A percentile compares a stretch with the other conserved stretches of the same genome.
These are phyloP conservation scores for Acrocera orbiculus DNA, from an alignment of 2,888 invertebrate species.

Conservation along the genomic window DNA sequence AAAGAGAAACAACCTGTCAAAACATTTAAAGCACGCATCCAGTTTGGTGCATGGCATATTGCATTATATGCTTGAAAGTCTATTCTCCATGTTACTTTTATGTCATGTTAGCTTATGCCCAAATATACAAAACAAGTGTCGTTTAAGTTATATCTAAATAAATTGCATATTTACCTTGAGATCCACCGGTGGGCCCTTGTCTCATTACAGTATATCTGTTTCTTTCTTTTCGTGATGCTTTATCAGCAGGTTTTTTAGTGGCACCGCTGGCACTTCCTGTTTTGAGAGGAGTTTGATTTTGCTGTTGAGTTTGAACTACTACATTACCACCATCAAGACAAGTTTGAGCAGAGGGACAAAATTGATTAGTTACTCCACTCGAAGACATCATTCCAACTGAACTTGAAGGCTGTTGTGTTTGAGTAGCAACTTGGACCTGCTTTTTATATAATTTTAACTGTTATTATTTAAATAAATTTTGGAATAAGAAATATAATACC, in stretches of 20 bases:
- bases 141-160: too few relatives aligned
- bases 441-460: too few relatives aligned
- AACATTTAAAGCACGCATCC: too few relatives aligned
- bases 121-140: too few relatives aligned
- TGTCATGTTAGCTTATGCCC: too few relatives aligned
- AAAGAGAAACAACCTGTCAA: too few relatives aligned
- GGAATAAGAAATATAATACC: too few relatives aligned
- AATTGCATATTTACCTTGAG: conserved; percentile 21
- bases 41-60: too few relatives aligned
- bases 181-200: conserved; percentile 30
- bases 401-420: conserved; percentile 34
- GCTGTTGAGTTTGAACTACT: conserved; percentile 14
- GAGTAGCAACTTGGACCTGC: conserved; percentile 32
- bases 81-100: too few relatives aligned
- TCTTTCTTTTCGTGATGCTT: conserved; percentile 31
- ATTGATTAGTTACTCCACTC: conserved; percentile 19
- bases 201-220: conserved; percentile 26
- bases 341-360: conserved; percentile 19
- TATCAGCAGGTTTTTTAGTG: conserved; percentile 29
- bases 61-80: too few relatives aligned
- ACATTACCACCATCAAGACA: conserved; percentile 17
- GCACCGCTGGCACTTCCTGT: conserved; percentile 22
- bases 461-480: too few relatives aligned
- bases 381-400: conserved; percentile 4
- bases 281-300: conserved; percentile 12